Conservation (phyloP, 2,797 vertebrate species). For the Carapus acus region DNA sequence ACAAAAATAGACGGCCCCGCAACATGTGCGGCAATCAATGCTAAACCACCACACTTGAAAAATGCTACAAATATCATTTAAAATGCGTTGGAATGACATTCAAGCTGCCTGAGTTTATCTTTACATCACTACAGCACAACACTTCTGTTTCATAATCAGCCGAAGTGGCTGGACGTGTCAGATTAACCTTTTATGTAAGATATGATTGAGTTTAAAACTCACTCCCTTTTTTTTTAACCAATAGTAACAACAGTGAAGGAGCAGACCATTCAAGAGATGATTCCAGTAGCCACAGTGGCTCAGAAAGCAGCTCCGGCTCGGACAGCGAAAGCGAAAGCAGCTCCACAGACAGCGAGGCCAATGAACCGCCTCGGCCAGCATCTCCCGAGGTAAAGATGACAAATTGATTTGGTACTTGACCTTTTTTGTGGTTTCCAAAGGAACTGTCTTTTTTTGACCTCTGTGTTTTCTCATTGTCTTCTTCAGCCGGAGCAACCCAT, state of each 20-base stretch:
- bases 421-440: background rate
- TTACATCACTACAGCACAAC: no score
- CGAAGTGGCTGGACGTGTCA: no score
- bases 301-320: constrained; percentile 96
- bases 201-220: background rate
- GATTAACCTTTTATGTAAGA: background rate
- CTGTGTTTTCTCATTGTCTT: constrained; percentile 1
- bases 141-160: no score
- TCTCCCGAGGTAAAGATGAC: constrained; percentile 80
- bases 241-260: constrained; percentile 87
- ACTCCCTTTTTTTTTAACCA: constrained; percentile 27
- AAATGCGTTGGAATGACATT: no score
- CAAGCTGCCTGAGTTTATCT: no score
- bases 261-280: constrained; percentile 91
- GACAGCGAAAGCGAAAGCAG: constrained; percentile 98
- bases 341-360: constrained; percentile 95
- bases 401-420: no score
- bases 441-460: background rate
- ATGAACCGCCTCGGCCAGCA: constrained; percentile 85
- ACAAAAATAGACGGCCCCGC: no score
- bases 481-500: constrained; percentile 87
- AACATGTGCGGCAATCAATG: no score
- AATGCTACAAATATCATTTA: no score
- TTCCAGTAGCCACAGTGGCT: constrained; percentile 96
- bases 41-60: no score